These are phyloP conservation scores for Pipistrellus kuhlii DNA, from an alignment of 2,797 vertebrate species.

Conservation along the genomic window DNA sequence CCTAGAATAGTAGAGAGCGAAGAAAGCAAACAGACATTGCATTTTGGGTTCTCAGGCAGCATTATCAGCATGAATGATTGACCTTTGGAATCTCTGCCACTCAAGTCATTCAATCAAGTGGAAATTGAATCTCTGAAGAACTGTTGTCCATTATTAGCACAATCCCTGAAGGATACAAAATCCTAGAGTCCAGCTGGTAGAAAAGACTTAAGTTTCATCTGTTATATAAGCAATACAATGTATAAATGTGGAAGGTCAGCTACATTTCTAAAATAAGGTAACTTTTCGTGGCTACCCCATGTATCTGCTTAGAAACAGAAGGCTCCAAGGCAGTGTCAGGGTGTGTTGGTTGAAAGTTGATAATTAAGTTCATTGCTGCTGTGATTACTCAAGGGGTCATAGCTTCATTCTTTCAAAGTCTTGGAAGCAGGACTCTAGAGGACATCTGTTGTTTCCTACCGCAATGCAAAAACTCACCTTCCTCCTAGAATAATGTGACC, in stretches of 20 bases:
- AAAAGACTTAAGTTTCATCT: conserved; percentile 43
- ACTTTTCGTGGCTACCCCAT: background rate
- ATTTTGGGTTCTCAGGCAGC: background rate
- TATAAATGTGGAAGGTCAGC: background rate
- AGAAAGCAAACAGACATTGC: background rate
- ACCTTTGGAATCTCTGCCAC: conserved; percentile 32
- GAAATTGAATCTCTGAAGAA: conserved; percentile 61
- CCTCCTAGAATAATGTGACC: background rate
- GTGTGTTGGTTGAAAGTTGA: conserved; percentile 27
- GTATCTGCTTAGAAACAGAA: conserved; percentile 20
- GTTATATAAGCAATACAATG: background rate
- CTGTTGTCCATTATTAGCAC: conserved; percentile 45
- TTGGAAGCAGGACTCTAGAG: background rate
- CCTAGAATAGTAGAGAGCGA: background rate
- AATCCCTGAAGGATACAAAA: conserved; percentile 22
- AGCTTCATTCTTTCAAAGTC: conserved; percentile 51
- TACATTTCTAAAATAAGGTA: background rate
- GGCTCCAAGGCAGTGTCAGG: background rate
- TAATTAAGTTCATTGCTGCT: conserved; percentile 32
- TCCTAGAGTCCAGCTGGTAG: conserved; percentile 20
- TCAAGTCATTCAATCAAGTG: conserved; percentile 56
- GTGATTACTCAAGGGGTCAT: conserved; percentile 35
- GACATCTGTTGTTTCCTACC: background rate
- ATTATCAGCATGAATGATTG: conserved; percentile 1
- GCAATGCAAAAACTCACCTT: background rate